Percentiles rank a stretch among this genome's conserved stretches.
Evolutionary conservation across 2,888 invertebrate species (phyloP).

Genomic region (Furcula furcula): DNA sequence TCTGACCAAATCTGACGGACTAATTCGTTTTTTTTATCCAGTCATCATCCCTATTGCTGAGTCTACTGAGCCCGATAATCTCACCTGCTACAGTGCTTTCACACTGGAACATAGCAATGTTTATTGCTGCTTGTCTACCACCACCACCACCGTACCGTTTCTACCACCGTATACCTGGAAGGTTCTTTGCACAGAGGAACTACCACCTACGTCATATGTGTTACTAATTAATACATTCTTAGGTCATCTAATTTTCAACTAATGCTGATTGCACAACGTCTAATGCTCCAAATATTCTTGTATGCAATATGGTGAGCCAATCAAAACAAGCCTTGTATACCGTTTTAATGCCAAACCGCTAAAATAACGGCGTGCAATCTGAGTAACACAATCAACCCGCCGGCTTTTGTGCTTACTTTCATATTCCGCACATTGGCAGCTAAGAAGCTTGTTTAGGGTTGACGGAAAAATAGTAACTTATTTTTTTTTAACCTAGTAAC

Average conservation of each 20-base stretch:
- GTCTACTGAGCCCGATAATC: no score
- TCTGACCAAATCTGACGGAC: no score
- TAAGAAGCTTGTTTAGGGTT: conserved; percentile 45
- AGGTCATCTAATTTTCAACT: neutral
- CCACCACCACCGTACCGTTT: no score
- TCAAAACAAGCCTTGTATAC: conserved; percentile 31
- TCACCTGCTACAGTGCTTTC: no score
- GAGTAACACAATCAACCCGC: conserved; percentile 49
- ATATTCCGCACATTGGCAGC: conserved; percentile 59
- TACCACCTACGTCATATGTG: no score
- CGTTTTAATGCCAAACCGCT: conserved; percentile 36
- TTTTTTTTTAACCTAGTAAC: neutral
- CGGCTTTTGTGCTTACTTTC: conserved; percentile 58
- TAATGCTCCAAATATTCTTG: conserved; percentile 1
- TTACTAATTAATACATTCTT: no score
- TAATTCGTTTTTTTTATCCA: no score
- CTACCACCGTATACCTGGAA: no score
- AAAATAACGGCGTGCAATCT: conserved; percentile 43
- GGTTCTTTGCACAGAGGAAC: no score
- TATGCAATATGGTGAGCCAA: conserved; percentile 6
- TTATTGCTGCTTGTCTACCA: no score
- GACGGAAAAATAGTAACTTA: conserved; percentile 8
- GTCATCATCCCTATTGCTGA: no score
- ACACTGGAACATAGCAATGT: no score
- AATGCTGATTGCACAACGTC: neutral